Evolutionary conservation across 35 echinoderm and acorn worm genomes (phyloP).

Genomic region (Lytechinus pictus): DNA sequence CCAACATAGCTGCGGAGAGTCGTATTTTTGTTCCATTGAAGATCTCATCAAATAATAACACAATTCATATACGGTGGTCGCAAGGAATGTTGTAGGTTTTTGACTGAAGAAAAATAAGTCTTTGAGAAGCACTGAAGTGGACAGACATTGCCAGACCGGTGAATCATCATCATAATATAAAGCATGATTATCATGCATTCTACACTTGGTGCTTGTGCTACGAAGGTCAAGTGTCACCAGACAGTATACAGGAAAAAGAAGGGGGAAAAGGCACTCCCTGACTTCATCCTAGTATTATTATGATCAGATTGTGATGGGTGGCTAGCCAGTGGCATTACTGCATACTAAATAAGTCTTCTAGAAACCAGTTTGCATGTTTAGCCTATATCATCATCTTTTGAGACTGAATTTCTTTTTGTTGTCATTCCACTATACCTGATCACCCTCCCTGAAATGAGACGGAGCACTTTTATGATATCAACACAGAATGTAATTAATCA

Average conservation of each 20-base stretch:
- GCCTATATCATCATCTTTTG: neutral
- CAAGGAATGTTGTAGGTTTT: neutral
- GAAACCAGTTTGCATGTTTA: neutral
- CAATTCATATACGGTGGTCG: neutral
- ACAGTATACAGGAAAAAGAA: neutral
- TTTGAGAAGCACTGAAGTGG: neutral
- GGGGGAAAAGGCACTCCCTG: neutral
- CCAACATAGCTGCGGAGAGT: neutral
- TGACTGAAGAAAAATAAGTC: neutral
- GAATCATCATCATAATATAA: neutral
- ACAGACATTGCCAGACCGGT: neutral
- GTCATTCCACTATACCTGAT: too few relatives aligned
- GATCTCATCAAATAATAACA: neutral
- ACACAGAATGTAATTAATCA: too few relatives aligned
- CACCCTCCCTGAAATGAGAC: too few relatives aligned
- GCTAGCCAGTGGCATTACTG: neutral
- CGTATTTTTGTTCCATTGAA: neutral
- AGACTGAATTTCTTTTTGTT: too few relatives aligned
- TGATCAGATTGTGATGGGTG: neutral
- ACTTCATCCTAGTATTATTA: neutral
- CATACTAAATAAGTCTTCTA: neutral
- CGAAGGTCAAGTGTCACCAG: constrained; percentile 4
- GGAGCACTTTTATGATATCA: too few relatives aligned
- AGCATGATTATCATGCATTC: neutral
- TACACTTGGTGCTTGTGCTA: neutral